Base-by-base conservation (phyloP, 2,797 vertebrate species). In the Myripristis jacobus region DNA sequence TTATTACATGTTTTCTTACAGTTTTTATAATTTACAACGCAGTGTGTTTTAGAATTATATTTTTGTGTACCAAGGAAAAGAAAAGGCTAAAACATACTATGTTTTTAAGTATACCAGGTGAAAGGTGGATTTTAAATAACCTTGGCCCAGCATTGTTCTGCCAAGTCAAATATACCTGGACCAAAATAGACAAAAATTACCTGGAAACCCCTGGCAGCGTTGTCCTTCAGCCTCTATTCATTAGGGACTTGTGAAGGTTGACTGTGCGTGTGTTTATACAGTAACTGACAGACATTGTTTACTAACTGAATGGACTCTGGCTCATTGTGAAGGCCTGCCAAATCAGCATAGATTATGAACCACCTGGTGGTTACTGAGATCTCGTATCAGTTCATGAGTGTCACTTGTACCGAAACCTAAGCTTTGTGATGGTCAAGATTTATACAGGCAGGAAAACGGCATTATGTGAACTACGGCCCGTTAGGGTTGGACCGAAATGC, bases 241-340 rank as follows among this genome's bases (percentile, higher is more conserved):
- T 70, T 60, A 80, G 41, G 48, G 31, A 16, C 47, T 56, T 73
- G 54, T 52, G 31, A 57, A 75, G 50, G 60, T 66, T 67, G 55
- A 1, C 19, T 62, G 22, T 66, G 58, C 83, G 80, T 59, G 38
- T 29, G 43, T 86, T 81, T 83, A 59, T 73, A 79, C 75, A 83
- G 67, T 82, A 69, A 48, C 38, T 68, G 67, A 75, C 44, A 59
- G 19, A 65, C 34, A 69, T 46, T 78, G 72, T 81, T 84, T 70
- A 82, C 66, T 62, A 53, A 41, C 52, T 47, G 53, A 81, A 77
- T 57, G 77, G 81, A 87, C 85, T 87, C 68, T 85, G 77, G 31
- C 44, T 82, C 29, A 34, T 36, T 54, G 50, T 16, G 36, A 19
- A 61, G 19, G 6, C 0, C 38, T 83, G 74, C 87, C 82, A 84